Evolutionary conservation across 2,113 vertebrate species (phyloP), one percentile per base, ranked within the genome.

Genomic region (Oncorhynchus mykiss): DNA sequence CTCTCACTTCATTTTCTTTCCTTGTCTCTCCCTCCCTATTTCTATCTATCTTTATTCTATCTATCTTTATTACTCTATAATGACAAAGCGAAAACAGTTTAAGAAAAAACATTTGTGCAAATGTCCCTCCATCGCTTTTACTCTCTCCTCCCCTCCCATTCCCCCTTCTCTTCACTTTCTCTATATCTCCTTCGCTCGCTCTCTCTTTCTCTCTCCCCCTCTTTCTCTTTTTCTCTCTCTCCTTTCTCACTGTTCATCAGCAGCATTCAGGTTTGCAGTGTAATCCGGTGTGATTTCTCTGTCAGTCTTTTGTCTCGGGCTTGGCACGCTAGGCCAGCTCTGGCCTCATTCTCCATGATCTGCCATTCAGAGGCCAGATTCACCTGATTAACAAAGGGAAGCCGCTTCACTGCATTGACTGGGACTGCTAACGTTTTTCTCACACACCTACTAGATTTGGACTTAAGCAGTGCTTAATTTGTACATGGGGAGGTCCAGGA

Each of bases 291-390:
- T 65, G 29, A 12, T 48, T 73, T 48, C 72, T 49, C 60, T 49
- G 57, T 34, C 57, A 24, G 9, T 75, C 51, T 79, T 18, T 89
- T 80, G 74, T 79, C 71, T 77, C 70, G 77, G 82, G 57, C 79
- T 82, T 82, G 77, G 77, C 79, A 78, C 31, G 5, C 66, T 34
- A 29, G 66, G 29, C 66, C 66, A 45, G 29, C 6, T 18, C 51
- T 54, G 51, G 16, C 51, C 16, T 54, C 5, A 16, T 16, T 54
- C 12, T 16, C 51, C 49, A 16, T 54, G 16, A 54, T 5, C 12
- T 54, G 49, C 12, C 12, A 16, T 54, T 86, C 71, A 57, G 27
- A 75, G 11, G 39, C 2, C 12, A 64, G 73, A 71, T 54, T 78
- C n/a, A 71, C 24, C 27, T 49, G 27, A 65, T 18, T 12, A 71